Evolutionary conservation across 1,140 invertebrate species (phyloP), one percentile per base, ranked within the genome.

Genomic region (Bombus sibiricus): DNA sequence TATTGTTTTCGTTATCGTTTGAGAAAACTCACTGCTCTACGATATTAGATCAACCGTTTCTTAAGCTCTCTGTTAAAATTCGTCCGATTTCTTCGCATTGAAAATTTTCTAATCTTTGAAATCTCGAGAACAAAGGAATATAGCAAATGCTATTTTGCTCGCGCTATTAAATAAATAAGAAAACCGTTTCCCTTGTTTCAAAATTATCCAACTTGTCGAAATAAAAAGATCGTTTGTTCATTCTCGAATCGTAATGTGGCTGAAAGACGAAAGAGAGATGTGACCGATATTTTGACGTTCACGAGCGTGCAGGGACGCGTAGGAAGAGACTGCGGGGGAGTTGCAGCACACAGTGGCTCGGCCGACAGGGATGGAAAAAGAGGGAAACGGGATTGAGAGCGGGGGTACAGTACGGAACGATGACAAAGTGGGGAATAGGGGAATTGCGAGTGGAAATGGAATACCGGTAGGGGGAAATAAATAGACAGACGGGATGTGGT

Each of bases 241-340:
- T 77, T 39, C 34, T 13, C 15, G 75, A 62, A 77, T 25, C 47
- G 47, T 25, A 37, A n/a, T 25, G 32, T 6, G 47, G 47, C 47
- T 10, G 34, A 57, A 39, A 62, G 37, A 59, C 34, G 75, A 41
- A 62, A 59, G 34, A 69, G 78, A 47, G 32, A 47, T 22, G 43
- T n/a, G 41, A 69, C 77, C 64, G 78, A 69, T 81, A 71, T 81
- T 71, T 66, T 39, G 76, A 41, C 59, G 28, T 39, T 41, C 57
- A 39, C 18, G 34, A 66, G 62, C 34, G 47, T 47, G 43, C 25
- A 57, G 3, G 74, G 25, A n/a, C 39, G 76, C 76, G 76, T 78
- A 32, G 75, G 32, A 69, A n/a, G 39, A 3, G 41, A 6, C 25
- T 37, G 81, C 47, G 68, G 59, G 59, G 59, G 59, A 62, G 59